A percentile compares a stretch with the other conserved stretches of the same genome.
Conservation (phyloP, 1,140 invertebrate species). For the Euborellia annulipes region DNA sequence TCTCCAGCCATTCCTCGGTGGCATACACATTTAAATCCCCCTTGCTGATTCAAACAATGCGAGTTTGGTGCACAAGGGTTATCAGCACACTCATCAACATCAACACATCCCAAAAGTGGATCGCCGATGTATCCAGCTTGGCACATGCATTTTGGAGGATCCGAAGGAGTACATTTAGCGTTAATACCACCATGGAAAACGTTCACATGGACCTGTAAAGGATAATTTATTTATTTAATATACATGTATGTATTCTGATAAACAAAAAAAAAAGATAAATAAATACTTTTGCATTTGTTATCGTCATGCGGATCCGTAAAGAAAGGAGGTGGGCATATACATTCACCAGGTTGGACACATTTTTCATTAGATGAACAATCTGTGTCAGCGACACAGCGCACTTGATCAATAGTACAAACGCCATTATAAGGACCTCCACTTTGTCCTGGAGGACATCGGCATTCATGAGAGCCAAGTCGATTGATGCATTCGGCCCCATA, state of each 20-base stretch:
- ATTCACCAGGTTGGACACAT: constrained; percentile 78
- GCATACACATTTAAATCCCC: constrained; percentile 70
- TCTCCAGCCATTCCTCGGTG: constrained; percentile 64
- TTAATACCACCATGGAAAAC: constrained; percentile 83
- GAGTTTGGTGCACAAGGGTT: constrained; percentile 72
- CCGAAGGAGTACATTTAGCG: constrained; percentile 74
- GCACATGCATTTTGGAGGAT: constrained; percentile 78
- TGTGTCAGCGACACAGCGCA: constrained; percentile 59
- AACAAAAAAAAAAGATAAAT: not conserved
- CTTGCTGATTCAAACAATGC: constrained; percentile 72
- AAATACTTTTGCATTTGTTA: constrained; percentile 66
- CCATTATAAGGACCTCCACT: constrained; percentile 39
- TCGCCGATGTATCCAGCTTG: constrained; percentile 68
- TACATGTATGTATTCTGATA: not conserved
- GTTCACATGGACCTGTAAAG: constrained; percentile 50
- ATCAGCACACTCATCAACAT: constrained; percentile 57
- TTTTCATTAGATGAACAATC: constrained; percentile 77
- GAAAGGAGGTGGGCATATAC: constrained; percentile 74
- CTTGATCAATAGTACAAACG: constrained; percentile 60
- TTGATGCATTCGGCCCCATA: constrained; percentile 77
- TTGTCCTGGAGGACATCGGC: constrained; percentile 64
- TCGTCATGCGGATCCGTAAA: constrained; percentile 63
- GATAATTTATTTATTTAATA: not conserved
- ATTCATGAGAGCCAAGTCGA: constrained; percentile 56
- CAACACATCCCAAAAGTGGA: constrained; percentile 64